Evolutionary conservation across 2,797 vertebrate species (phyloP).

Genomic region (Pampus argenteus): DNA sequence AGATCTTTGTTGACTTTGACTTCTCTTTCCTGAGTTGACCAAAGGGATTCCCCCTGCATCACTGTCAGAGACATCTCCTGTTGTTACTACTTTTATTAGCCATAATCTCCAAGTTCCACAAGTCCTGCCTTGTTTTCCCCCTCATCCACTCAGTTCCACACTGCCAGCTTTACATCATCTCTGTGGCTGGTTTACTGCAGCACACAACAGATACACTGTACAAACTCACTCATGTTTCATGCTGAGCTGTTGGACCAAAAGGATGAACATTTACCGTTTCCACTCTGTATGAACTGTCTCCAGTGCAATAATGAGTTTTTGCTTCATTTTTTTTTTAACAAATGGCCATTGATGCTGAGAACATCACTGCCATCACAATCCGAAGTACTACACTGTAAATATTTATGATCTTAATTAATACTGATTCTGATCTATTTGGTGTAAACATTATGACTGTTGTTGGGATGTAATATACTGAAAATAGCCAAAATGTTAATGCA

Average conservation of each 20-base stretch:
- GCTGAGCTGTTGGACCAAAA: neutral
- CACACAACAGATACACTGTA: neutral
- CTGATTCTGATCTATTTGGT: slow-evolving; percentile 18
- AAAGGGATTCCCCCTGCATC: neutral
- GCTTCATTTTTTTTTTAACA: neutral
- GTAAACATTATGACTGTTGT: neutral
- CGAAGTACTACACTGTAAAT: slow-evolving; percentile 38
- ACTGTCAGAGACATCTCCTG: neutral
- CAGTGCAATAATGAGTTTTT: slow-evolving; percentile 5
- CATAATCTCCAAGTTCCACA: neutral
- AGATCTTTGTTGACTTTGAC: slow-evolving; percentile 92
- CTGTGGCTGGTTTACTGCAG: neutral
- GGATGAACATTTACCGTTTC: neutral
- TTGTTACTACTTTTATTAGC: slow-evolving; percentile 1
- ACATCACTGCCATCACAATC: slow-evolving; percentile 3
- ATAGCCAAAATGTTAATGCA: neutral
- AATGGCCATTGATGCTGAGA: slow-evolving; percentile 3
- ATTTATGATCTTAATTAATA: slow-evolving; percentile 29
- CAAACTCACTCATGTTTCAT: neutral
- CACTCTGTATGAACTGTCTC: slow-evolving; percentile 5
- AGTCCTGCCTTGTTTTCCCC: slow-evolving; percentile 15
- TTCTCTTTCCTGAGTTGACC: slow-evolving; percentile 85
- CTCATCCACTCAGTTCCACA: slow-evolving; percentile 1
- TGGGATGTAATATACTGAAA: slow-evolving; percentile 10
- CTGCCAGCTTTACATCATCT: neutral